Base-by-base conservation (phyloP, 2,888 invertebrate species). In the Aelia acuminata region DNA sequence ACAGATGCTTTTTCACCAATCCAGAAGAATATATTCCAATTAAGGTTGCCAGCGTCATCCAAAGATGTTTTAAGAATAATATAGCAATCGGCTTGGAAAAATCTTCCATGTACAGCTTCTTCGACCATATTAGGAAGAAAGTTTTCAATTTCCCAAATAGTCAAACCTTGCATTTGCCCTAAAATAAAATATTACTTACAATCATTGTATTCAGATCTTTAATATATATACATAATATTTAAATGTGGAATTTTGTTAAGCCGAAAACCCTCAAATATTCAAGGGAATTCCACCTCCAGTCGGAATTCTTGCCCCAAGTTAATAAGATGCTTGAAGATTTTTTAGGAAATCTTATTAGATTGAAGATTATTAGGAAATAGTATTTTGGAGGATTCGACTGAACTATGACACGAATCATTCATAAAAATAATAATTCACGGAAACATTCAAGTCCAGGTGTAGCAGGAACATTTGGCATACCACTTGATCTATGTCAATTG, bases 121-220 rank as follows among this genome's bases (percentile, higher is more conserved):
- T 97, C 97, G 80, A 99, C 96, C 91, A 96, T 96, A 92, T 98
- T 98, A 0, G 99, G 99, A 90, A 99, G 94, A 92, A 99, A 99
- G 93, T 99, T 99, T 93, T 99, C 99, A 90, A 99, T 99, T 94
- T 99, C 99, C 99, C 99, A 99, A 89, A 99, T 96, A 47, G 97
- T 96, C 50, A 99, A 91, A 3, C 99, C 98, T 0, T 98, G 96
- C 88, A 96, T 94, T 92, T 98, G 98, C 0, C 99, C 87, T 87
- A 39, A 53, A 84, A 63, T 43, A 35, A 39, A 57, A 63, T 20
- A 86, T 20, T n/a, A n/a, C n/a, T 39, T 10, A 26, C 31, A 13
- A 84, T 43, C 84, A n/a, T 47, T 47, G 1, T 18, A 7, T 7
- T 20, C 63, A 35, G 13, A 26, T 18, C 18, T 70, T 70, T 70